A percentile compares a stretch with the other conserved stretches of the same genome.
Evolutionary conservation across 2,888 invertebrate species (phyloP).

Genomic region (Xanthostigma xanthostigma): DNA sequence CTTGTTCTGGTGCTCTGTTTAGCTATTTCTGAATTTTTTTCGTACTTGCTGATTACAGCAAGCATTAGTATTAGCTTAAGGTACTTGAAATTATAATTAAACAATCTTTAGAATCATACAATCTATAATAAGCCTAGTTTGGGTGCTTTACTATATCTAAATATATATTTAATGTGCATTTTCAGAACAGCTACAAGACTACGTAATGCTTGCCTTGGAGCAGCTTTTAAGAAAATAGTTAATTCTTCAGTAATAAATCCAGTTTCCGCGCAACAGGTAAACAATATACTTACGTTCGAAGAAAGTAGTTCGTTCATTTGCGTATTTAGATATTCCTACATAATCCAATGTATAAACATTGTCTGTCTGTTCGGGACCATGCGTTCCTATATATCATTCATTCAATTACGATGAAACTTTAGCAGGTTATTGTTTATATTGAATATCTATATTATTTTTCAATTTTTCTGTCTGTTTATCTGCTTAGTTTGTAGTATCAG

Average conservation of each 20-base stretch:
- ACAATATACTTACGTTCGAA: neutral
- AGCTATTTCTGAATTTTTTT: slow-evolving; percentile 13
- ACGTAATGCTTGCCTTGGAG: slow-evolving; percentile 22
- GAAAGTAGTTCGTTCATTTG: too few relatives aligned
- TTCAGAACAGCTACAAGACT: slow-evolving; percentile 22
- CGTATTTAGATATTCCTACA: too few relatives aligned
- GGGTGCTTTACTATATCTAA: neutral
- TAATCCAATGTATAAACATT: too few relatives aligned
- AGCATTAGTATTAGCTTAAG: slow-evolving; percentile 19
- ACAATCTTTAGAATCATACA: neutral
- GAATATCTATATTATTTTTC: too few relatives aligned
- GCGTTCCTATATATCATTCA: too few relatives aligned
- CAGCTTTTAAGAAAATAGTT: slow-evolving; percentile 22
- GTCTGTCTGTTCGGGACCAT: too few relatives aligned
- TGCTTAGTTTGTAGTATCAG: too few relatives aligned
- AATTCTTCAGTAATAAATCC: slow-evolving; percentile 18
- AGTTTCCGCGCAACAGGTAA: slow-evolving; percentile 18
- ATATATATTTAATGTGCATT: neutral
- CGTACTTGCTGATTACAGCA: slow-evolving; percentile 18
- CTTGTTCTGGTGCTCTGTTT: slow-evolving; percentile 12
- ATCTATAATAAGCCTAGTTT: too few relatives aligned
- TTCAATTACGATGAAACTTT: too few relatives aligned
- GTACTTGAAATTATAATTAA: slow-evolving; percentile 11
- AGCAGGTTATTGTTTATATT: too few relatives aligned
- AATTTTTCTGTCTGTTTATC: too few relatives aligned